phyloP scores from a whole-genome alignment of 30 jellyfish, hydroid and myxozoan genomes.

The Hydra vulgaris region DNA sequence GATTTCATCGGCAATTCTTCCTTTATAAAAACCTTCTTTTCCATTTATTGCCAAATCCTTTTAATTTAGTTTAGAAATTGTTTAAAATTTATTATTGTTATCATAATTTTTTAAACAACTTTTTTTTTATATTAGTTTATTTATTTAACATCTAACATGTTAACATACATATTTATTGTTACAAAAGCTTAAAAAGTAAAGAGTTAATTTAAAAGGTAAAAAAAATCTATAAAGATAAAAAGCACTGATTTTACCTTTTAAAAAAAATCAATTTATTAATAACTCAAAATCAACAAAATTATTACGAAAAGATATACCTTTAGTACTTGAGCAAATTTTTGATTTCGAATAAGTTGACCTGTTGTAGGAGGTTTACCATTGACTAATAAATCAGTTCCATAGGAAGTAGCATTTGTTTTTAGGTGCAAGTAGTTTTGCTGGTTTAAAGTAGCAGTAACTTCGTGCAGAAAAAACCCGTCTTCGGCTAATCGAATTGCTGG shows the following conservation, averaged over 20 bases:
- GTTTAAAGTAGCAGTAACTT: constrained; percentile 49
- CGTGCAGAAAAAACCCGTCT: constrained; percentile 75
- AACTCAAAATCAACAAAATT: too few relatives aligned
- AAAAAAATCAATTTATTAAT: too few relatives aligned
- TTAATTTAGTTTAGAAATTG: too few relatives aligned
- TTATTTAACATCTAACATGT: too few relatives aligned
- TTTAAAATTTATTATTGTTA: too few relatives aligned
- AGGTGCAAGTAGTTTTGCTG: constrained; percentile 31
- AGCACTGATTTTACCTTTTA: too few relatives aligned
- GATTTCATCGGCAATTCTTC: constrained; percentile 61
- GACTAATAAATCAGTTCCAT: constrained; percentile 29
- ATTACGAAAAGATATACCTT: constrained; percentile 39
- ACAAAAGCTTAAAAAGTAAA: too few relatives aligned
- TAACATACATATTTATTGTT: too few relatives aligned
- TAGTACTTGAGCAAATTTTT: constrained; percentile 47
- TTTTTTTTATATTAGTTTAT: too few relatives aligned
- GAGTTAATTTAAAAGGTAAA: too few relatives aligned
- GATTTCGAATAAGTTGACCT: constrained; percentile 62
- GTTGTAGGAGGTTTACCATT: constrained; percentile 59
- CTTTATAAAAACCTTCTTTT: constrained; percentile 66
- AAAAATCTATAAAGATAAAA: too few relatives aligned
- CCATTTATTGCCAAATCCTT: constrained; percentile 66
- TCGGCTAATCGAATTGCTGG: constrained; percentile 67
- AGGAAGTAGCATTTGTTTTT: constrained; percentile 33
- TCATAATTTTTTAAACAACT: neutral